Conservation (phyloP, 2,888 invertebrate genomes). For the Drosophila paramelanica region DNA sequence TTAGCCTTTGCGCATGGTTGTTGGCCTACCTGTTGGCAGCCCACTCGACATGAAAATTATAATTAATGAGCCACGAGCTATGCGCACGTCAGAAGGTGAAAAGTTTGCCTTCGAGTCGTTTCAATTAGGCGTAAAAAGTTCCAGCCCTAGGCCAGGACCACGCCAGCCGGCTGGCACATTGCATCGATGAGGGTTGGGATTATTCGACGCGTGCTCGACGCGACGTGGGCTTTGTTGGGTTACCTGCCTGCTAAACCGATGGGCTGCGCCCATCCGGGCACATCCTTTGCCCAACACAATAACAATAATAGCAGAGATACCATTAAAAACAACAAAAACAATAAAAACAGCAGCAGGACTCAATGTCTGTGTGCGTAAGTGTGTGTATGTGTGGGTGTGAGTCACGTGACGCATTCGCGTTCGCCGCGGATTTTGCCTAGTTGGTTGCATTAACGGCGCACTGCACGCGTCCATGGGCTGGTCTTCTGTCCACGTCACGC, state of each 20-base stretch:
- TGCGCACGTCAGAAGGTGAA: slow-evolving; percentile 70
- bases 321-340: slow-evolving; percentile 48
- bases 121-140: slow-evolving; percentile 76
- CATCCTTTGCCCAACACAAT: slow-evolving; percentile 70
- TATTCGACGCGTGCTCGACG: slow-evolving; percentile 53
- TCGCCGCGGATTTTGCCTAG: slow-evolving; percentile 52
- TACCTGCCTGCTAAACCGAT: slow-evolving; percentile 35
- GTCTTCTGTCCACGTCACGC: slow-evolving; percentile 60
- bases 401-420: slow-evolving; percentile 76
- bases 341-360: slow-evolving; percentile 45
- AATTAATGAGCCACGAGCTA: slow-evolving; percentile 75
- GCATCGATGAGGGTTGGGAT: slow-evolving; percentile 61
- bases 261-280: slow-evolving; percentile 72
- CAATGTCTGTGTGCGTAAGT: slow-evolving; percentile 4
- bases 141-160: slow-evolving; percentile 39
- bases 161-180: slow-evolving; percentile 30
- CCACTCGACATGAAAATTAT: slow-evolving; percentile 65
- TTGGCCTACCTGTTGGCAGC: slow-evolving; percentile 67
- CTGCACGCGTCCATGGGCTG: slow-evolving; percentile 56
- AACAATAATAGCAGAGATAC: slow-evolving; percentile 19
- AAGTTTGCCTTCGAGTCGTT: slow-evolving; percentile 62
- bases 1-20: not conserved
- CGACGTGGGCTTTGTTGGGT: slow-evolving; percentile 42
- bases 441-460: slow-evolving; percentile 63
- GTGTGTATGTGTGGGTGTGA: slow-evolving; percentile 51